phyloP scores from a whole-genome alignment of 37 sponge, comb jelly and placozoan species.

The Beroe forskalii region DNA sequence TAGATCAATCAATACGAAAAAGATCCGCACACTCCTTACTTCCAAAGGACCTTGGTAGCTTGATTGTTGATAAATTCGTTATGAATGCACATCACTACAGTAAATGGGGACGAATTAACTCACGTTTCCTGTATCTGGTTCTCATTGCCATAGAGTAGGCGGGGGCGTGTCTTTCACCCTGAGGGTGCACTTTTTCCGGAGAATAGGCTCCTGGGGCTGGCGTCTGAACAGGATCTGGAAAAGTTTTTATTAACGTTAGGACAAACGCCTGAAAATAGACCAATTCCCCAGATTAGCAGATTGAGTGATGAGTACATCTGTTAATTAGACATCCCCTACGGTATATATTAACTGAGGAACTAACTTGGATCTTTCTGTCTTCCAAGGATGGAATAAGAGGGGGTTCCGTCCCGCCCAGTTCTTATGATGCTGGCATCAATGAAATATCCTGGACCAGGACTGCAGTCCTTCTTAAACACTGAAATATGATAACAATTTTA shows the following conservation, averaged over 20 bases:
- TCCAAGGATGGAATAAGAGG: constrained; percentile 79
- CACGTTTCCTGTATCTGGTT: constrained; percentile 83
- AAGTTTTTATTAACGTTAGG: no score
- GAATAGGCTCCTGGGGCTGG: constrained; percentile 87
- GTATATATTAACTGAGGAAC: no score
- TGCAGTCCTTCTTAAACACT: constrained; percentile 82
- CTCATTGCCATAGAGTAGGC: constrained; percentile 87
- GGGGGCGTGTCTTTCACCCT: constrained; percentile 85
- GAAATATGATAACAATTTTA: neutral
- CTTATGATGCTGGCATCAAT: constrained; percentile 81
- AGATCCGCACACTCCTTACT: no score
- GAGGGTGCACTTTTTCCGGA: constrained; percentile 86
- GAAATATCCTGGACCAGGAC: constrained; percentile 87
- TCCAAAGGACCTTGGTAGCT: no score
- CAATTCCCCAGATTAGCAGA: no score
- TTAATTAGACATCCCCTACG: neutral
- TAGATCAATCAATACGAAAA: no score
- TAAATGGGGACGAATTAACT: no score
- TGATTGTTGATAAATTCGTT: no score
- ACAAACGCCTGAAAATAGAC: neutral
- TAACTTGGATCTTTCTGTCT: constrained; percentile 86
- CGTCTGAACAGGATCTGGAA: constrained; percentile 80
- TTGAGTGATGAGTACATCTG: neutral
- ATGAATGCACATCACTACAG: neutral
- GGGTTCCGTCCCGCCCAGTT: constrained; percentile 83